A percentile compares a stretch with the other conserved stretches of the same genome.
Conservation (phyloP, 2,797 vertebrate species). For the Lagorchestes hirsutus region DNA sequence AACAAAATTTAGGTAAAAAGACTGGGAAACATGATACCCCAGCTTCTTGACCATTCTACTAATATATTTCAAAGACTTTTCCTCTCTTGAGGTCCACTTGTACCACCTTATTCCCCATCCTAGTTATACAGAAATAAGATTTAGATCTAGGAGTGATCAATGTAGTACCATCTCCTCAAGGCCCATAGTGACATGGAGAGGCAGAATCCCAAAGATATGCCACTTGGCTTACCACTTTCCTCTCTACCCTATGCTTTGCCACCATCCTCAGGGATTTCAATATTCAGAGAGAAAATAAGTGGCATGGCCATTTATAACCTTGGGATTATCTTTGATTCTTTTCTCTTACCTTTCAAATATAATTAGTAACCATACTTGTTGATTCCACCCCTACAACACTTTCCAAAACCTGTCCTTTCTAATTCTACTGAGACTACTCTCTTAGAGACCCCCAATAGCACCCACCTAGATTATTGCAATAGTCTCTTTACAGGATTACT, state of each 20-base stretch:
- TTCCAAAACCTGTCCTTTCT: neutral
- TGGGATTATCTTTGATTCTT: neutral
- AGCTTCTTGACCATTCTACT: neutral
- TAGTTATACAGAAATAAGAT: neutral
- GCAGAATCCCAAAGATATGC: neutral
- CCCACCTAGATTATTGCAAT: neutral
- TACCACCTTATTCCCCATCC: neutral
- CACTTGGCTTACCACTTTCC: neutral
- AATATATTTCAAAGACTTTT: neutral
- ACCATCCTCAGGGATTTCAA: neutral
- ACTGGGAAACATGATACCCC: neutral
- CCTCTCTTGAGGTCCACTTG: neutral
- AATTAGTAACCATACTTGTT: neutral
- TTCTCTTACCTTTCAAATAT: neutral
- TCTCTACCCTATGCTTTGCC: neutral
- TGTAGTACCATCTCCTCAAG: neutral
- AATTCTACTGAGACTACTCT: neutral
- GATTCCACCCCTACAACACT: neutral
- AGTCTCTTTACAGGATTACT: neutral
- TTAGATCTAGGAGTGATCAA: neutral
- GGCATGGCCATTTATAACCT: neutral
- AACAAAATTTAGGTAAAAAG: neutral
- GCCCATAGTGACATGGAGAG: neutral
- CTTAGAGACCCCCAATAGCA: neutral
- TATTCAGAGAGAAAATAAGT: neutral